Evolutionary conservation across 2,888 invertebrate species (phyloP).

Genomic region (Mesorhabditis spiculigera): DNA sequence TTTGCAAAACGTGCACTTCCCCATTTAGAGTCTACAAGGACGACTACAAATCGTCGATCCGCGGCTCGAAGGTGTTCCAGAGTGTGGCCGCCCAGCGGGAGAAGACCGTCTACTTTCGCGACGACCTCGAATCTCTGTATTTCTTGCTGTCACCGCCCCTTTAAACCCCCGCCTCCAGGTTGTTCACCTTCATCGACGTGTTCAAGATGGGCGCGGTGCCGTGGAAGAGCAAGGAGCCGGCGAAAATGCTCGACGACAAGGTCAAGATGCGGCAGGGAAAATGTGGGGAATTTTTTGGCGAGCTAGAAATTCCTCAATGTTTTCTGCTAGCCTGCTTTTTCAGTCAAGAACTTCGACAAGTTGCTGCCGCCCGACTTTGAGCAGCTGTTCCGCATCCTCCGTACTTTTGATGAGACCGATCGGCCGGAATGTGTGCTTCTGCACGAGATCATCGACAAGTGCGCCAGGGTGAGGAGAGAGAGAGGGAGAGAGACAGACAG

Average conservation of each 20-base stretch:
- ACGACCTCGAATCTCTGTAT: background rate
- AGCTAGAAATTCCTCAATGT: background rate
- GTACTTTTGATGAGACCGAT: background rate
- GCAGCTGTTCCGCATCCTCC: background rate
- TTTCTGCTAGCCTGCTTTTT: background rate
- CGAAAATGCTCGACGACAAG: background rate
- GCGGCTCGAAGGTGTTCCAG: background rate
- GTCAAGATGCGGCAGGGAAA: background rate
- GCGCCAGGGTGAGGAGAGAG: background rate
- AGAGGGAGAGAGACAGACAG: background rate
- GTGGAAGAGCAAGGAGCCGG: background rate
- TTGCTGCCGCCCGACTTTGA: background rate
- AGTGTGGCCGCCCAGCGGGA: background rate
- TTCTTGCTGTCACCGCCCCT: background rate
- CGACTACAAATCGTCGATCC: background rate
- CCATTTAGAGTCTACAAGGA: background rate
- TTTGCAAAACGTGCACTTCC: background rate
- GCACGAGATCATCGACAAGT: conserved; percentile 4
- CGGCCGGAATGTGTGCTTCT: background rate
- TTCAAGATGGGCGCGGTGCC: background rate
- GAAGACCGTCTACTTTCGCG: conserved; percentile 4
- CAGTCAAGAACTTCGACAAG: background rate
- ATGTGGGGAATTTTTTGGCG: background rate
- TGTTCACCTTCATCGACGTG: background rate
- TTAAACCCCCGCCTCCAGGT: background rate